Evolutionary conservation across 2,888 invertebrate species (phyloP).

Genomic region (Orthosia incerta): DNA sequence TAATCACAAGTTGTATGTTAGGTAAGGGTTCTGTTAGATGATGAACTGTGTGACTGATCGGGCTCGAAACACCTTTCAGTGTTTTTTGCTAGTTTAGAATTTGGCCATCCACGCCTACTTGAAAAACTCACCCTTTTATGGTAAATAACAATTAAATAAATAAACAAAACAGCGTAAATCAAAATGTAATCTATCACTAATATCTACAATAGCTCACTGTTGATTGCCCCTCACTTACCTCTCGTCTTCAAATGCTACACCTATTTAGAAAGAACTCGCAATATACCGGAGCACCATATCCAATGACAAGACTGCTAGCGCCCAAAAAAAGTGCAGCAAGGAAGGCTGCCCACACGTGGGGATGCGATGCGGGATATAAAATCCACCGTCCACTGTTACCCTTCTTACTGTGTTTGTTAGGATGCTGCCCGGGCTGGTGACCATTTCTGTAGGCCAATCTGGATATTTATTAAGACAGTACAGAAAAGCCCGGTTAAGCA

Average conservation of each 20-base stretch:
- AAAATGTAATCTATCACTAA: too few relatives aligned
- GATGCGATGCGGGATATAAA: background rate
- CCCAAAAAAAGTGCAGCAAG: slow-evolving; percentile 20
- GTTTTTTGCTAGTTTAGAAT: too few relatives aligned
- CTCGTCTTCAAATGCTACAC: slow-evolving; percentile 21
- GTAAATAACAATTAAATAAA: too few relatives aligned
- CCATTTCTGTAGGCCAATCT: too few relatives aligned
- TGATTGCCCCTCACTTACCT: slow-evolving; percentile 12
- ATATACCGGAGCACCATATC: slow-evolving; percentile 3
- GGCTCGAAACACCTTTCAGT: too few relatives aligned
- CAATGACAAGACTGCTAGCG: slow-evolving; percentile 15
- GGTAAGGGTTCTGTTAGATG: background rate
- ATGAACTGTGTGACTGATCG: background rate
- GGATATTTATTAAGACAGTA: too few relatives aligned
- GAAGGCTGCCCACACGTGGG: slow-evolving; percentile 1
- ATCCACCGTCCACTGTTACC: background rate
- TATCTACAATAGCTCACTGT: background rate
- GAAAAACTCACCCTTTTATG: too few relatives aligned
- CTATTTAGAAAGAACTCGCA: slow-evolving; percentile 37
- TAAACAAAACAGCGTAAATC: too few relatives aligned
- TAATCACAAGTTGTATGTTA: background rate
- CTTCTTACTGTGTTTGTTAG: too few relatives aligned
- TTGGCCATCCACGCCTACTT: too few relatives aligned
- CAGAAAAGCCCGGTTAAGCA: too few relatives aligned
- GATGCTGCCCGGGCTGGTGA: too few relatives aligned